phyloP scores from a whole-genome alignment of 2,888 invertebrate species.

The Limnephilus rhombicus region DNA sequence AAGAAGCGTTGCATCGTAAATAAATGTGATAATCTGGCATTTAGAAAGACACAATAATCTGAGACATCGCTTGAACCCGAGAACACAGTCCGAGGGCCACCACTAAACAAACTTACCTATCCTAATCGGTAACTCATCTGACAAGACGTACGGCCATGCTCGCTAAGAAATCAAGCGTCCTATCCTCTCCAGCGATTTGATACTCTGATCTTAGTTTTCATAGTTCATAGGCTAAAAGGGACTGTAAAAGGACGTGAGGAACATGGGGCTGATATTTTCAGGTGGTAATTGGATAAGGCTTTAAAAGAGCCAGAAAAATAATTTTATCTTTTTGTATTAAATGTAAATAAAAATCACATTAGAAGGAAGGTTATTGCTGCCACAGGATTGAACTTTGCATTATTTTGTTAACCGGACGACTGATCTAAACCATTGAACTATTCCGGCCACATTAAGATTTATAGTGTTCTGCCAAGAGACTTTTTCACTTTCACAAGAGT shows the following conservation, averaged over 20 bases:
- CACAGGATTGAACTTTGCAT: too few species aligned
- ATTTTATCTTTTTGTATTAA: too few species aligned
- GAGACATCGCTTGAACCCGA: neutral
- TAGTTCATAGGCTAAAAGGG: neutral
- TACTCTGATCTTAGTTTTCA: neutral
- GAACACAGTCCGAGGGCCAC: neutral
- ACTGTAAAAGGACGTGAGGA: neutral
- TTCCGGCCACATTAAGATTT: too few species aligned
- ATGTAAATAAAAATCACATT: too few species aligned
- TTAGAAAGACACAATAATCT: neutral
- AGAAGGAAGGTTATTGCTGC: too few species aligned
- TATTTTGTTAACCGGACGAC: too few species aligned
- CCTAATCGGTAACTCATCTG: neutral
- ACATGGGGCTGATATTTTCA: neutral
- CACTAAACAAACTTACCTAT: neutral
- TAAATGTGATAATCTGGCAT: neutral
- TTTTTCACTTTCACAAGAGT: too few species aligned
- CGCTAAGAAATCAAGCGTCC: neutral
- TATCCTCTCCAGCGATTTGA: neutral
- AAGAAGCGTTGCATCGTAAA: neutral
- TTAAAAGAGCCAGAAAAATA: neutral
- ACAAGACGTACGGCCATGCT: neutral
- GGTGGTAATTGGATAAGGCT: neutral
- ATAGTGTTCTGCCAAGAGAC: too few species aligned
- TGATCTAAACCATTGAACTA: too few species aligned